Evolutionary conservation across 2,113 vertebrate species (phyloP), one percentile per base, ranked within the genome.

Genomic region (Leptobrachium leishanense): DNA sequence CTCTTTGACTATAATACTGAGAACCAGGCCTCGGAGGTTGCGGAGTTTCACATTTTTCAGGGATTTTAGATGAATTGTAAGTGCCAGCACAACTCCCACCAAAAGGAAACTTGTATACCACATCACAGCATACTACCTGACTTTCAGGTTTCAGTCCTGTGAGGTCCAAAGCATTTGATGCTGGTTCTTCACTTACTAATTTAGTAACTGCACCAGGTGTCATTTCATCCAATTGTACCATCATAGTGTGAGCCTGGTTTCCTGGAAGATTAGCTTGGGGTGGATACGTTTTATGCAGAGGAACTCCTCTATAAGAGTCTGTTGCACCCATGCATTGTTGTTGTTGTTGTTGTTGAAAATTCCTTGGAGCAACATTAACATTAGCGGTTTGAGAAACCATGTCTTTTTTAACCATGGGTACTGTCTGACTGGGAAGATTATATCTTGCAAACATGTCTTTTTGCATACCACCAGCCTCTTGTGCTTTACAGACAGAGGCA

Each of bases 91-190:
- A 99, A 84, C 94, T 96, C 78, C 96, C 86, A 59, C 94, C 92
- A 5, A 99, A 99, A 74, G 97, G 98, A 79, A 99, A 92, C 87
- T 96, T 97, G 86, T 99, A 99, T 85, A 98, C 98, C 85, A 99
- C 90, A 70, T 99, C 97, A 55, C 98, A 99, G 87, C 98, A 99
- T 9, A 94, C 96, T 68, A 95, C 92, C 82, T 97, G 96, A 87
- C 94, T 97, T 85, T 99, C 97, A 0, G 95, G 85, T 87, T 97
- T 95, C 74, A 98, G 87, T 0, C 96, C 95, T 0, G 96, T 98
- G 69, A 99, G 94, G 87, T 99, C 97, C 87, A 98, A 89, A 40
- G 97, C 94, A 0, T 94, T 94, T 82, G 92, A 64, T 0, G 91
- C 86, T 0, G 92, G 91, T 68, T 98, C 95, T 83, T 89, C 91